phyloP scores from a whole-genome alignment of 2,797 vertebrate species.

The Iguana delicatissima region DNA sequence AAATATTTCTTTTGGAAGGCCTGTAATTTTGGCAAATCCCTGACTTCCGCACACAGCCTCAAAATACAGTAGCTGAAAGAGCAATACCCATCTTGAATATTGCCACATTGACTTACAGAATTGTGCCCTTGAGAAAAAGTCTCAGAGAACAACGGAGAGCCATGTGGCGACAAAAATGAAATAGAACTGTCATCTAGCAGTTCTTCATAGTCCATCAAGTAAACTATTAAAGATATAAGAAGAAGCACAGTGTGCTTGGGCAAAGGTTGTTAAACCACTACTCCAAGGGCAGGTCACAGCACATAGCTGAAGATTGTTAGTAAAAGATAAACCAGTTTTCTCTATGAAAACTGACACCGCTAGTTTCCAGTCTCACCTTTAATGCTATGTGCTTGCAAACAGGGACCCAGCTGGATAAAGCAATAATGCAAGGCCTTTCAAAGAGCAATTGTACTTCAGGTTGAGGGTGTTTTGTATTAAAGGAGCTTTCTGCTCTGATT shows the following conservation, averaged over 20 bases:
- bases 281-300: slow-evolving; percentile 81
- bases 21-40: slow-evolving; percentile 64
- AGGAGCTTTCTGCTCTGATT: slow-evolving; percentile 35
- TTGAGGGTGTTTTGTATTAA: slow-evolving; percentile 29
- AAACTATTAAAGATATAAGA: slow-evolving; percentile 82
- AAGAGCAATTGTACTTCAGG: slow-evolving; percentile 35
- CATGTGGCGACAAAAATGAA: slow-evolving; percentile 83
- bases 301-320: slow-evolving; percentile 70
- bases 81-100: slow-evolving; percentile 74
- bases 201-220: slow-evolving; percentile 83
- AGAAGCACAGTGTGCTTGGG: slow-evolving; percentile 75
- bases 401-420: slow-evolving; percentile 61
- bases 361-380: slow-evolving; percentile 64
- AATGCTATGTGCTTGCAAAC: slow-evolving; percentile 55
- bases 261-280: slow-evolving; percentile 80
- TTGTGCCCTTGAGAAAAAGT: slow-evolving; percentile 82
- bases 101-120: slow-evolving; percentile 80
- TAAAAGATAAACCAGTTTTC: slow-evolving; percentile 70
- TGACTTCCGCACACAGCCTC: slow-evolving; percentile 62
- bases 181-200: slow-evolving; percentile 83
- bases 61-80: slow-evolving; percentile 73
- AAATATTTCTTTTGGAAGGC: slow-evolving; percentile 69
- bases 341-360: slow-evolving; percentile 52
- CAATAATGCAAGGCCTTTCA: slow-evolving; percentile 54
- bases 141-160: slow-evolving; percentile 74